Evolutionary conservation across 2,113 vertebrate genomes (phyloP).

Genomic region (Merops nubicus): DNA sequence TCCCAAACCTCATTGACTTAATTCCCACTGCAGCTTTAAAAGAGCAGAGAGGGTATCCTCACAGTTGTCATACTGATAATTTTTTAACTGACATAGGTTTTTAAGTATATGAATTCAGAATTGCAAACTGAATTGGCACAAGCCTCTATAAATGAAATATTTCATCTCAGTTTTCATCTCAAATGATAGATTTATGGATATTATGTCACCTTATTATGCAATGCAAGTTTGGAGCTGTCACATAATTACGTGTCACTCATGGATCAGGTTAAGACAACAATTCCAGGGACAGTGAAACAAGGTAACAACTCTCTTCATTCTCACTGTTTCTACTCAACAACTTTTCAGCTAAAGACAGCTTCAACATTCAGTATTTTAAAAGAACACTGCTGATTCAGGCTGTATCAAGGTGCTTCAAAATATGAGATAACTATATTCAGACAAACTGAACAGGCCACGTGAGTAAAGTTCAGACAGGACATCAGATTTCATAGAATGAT

Average conservation of each 20-base stretch:
- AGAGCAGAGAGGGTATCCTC: not conserved
- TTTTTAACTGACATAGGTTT: not conserved
- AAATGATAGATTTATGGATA: not conserved
- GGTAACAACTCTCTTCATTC: not conserved
- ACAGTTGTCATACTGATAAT: not conserved
- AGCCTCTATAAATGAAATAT: not conserved
- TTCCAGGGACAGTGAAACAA: not conserved
- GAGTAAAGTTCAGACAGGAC: not conserved
- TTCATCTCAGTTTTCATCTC: not conserved
- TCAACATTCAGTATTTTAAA: not conserved
- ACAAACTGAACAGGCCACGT: not conserved
- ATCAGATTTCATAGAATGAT: not conserved
- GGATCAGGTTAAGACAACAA: not conserved
- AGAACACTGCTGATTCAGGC: not conserved
- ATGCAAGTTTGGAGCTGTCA: not conserved
- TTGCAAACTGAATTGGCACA: not conserved
- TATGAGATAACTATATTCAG: not conserved
- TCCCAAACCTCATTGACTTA: not conserved
- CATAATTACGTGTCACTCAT: no score
- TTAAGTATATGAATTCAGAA: not conserved
- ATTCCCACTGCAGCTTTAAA: not conserved
- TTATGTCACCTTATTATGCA: not conserved
- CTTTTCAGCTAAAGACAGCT: not conserved
- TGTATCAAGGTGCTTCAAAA: not conserved
- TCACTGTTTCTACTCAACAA: not conserved